Conservation (phyloP, 2,113 vertebrate species). For the Phyllopteryx taeniolatus region DNA sequence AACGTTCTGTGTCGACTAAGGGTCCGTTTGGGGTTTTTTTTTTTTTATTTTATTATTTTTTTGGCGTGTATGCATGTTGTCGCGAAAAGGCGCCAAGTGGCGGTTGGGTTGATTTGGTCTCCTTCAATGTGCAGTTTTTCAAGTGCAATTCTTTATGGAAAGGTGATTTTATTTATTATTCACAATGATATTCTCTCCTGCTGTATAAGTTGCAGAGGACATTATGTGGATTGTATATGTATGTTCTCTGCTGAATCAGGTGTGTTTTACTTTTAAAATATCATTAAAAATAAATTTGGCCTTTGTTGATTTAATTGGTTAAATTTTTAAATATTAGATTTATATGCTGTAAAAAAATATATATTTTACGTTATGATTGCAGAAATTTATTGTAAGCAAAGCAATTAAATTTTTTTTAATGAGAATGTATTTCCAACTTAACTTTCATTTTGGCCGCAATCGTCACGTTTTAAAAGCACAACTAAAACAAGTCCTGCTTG, state of each 20-base stretch:
- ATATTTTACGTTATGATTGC: slow-evolving; percentile 45
- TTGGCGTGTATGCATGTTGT: not conserved
- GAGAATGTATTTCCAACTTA: slow-evolving; percentile 59
- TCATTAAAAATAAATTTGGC: slow-evolving; percentile 32
- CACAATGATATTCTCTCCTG: slow-evolving; percentile 51
- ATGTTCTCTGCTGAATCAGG: slow-evolving; percentile 48
- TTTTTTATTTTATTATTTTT: no score
- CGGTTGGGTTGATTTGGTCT: not conserved
- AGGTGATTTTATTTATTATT: slow-evolving; percentile 66
- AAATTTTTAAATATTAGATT: slow-evolving; percentile 46
- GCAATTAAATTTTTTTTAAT: slow-evolving; percentile 31
- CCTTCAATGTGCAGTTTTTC: not conserved
- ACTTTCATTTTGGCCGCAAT: slow-evolving; percentile 39
- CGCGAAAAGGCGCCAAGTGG: not conserved
- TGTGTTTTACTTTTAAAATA: slow-evolving; percentile 32
- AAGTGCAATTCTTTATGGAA: slow-evolving; percentile 14
- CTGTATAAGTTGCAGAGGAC: slow-evolving; percentile 39
- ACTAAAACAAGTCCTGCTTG: slow-evolving; percentile 47
- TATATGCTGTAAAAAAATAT: slow-evolving; percentile 35
- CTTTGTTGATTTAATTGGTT: slow-evolving; percentile 46
- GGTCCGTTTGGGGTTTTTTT: not conserved
- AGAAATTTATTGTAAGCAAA: slow-evolving; percentile 58
- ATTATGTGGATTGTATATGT: slow-evolving; percentile 59
- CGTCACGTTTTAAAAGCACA: slow-evolving; percentile 57
- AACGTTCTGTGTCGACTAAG: not conserved